Evolutionary conservation across 1,140 invertebrate genomes (phyloP), one percentile per base, ranked within the genome.

Genomic region (Idris sp.): DNA sequence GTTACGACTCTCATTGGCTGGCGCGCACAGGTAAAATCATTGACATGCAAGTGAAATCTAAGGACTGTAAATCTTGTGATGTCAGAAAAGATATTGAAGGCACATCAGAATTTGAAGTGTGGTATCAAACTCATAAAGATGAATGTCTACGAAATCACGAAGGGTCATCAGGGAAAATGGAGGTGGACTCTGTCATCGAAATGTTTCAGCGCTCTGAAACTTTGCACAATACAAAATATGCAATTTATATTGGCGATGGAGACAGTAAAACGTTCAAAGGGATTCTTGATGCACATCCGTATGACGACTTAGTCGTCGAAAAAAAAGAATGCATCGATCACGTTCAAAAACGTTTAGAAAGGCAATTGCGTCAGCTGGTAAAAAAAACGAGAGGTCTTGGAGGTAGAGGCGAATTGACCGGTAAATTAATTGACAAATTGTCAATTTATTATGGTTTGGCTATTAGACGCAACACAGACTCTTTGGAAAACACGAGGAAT

Each of bases 201-300:
- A 51, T 51, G 46, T 61, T 51, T 43, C 8, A 0, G n/a, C 36
- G 59, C 2, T 64, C 48, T 11, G 35, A 44, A 43, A 35, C 44
- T n/a, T 31, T 49, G 18, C 15, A 31, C 19, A 26, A 36, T 22
- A 25, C 53, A 8, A 64, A 64, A 10, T 64, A 49, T 15, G 48
- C 48, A 25, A 31, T 44, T 26, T 59, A 59, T 26, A 61, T 61
- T 14, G 33, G 15, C 1, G 41, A 61, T 22, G 36, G 58, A 15
- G 36, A 62, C 35, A 48, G 22, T n/a, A 51, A 62, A 22, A 48
- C 44, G 19, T 48, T 48, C 30, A 48, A 48, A 33, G 44, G 8
- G 15, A 16, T 48, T 11, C 13, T 48, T 33, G 44, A 48, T 14
- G 18, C 28, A 9, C 22, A 48, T n/a, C 44, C 44, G 28, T 48